Base-by-base conservation (phyloP, 2,113 vertebrate species). In the Cyanoderma ruficeps region DNA sequence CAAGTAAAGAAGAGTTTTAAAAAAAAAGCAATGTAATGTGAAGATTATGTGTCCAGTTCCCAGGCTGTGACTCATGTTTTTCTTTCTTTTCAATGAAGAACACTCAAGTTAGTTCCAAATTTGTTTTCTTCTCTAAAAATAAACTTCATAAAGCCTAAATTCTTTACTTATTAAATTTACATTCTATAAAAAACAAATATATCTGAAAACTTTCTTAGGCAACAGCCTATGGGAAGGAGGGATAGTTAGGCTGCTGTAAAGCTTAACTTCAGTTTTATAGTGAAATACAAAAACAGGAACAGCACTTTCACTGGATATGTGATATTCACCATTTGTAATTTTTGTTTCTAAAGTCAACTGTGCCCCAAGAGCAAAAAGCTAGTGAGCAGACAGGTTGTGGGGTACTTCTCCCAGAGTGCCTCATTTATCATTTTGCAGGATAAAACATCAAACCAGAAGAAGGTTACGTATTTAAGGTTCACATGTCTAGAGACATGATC, bases 61-160 rank as follows among this genome's bases (percentile, higher is more conserved):
- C 65, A 82, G 50, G 33, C 56, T 84, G 37, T 86, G 69, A 87
- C 44, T 95, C 65, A 84, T 63, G 19, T 74, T 91, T 96, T 93
- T 70, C 55, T 74, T 95, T 65, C 60, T 68, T 82, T 82, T 82
- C 56, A 67, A 52, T 75, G 33, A 91, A 74, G 72, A 87, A 94
- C 47, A 70, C 17, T 31, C 56, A 87, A 72, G 50, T 65, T 83
- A 77, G 68, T 77, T 89, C 50, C 89, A 86, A 86, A 77, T 6
- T 6, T 46, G 49, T 92, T 86, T 94, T 93, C 56, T 82, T 87
- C 52, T 75, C 80, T 70, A 91, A 84, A 96, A 96, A 89, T 83
- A 95, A 74, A 67, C 55, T 57, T 47, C 13, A n/a, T 84, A 70
- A 87, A 67, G 70, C 60, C 72, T 78, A 75, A 79, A 71, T 60